Evolutionary conservation across 1,140 invertebrate species (phyloP).

Genomic region (Antheraea pernyi): DNA sequence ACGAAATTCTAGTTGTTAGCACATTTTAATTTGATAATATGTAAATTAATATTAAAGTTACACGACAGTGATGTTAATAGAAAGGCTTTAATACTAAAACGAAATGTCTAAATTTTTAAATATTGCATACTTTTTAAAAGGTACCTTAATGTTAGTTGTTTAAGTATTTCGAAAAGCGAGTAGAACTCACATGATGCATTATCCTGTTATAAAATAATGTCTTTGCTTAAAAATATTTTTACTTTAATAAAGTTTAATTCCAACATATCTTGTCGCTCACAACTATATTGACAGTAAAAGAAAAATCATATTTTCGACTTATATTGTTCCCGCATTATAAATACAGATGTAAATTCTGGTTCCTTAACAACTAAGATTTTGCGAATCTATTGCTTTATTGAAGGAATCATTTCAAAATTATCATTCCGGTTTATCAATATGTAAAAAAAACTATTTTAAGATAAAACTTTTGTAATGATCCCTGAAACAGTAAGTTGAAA

Average conservation of each 20-base stretch:
- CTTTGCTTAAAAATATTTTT: neutral
- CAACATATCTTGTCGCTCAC: neutral
- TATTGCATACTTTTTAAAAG: neutral
- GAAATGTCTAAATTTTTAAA: conserved; percentile 5
- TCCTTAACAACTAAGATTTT: no score
- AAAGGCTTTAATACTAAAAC: conserved; percentile 10
- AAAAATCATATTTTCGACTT: no score
- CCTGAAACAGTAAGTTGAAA: no score
- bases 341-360: no score
- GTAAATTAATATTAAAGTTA: conserved; percentile 2
- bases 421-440: neutral
- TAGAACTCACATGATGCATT: neutral
- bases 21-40: conserved; percentile 1
- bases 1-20: neutral
- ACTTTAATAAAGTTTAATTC: neutral
- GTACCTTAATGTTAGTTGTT: neutral
- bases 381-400: neutral
- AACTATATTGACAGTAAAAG: neutral
- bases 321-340: no score
- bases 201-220: neutral
- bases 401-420: neutral
- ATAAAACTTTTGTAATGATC: neutral
- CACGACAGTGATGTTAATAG: conserved; percentile 1
- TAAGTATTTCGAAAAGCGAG: neutral
- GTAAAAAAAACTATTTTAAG: neutral